These are phyloP conservation scores for Halichoerus grypus DNA, from an alignment of 2,113 vertebrate genomes.

Conservation along the genomic window DNA sequence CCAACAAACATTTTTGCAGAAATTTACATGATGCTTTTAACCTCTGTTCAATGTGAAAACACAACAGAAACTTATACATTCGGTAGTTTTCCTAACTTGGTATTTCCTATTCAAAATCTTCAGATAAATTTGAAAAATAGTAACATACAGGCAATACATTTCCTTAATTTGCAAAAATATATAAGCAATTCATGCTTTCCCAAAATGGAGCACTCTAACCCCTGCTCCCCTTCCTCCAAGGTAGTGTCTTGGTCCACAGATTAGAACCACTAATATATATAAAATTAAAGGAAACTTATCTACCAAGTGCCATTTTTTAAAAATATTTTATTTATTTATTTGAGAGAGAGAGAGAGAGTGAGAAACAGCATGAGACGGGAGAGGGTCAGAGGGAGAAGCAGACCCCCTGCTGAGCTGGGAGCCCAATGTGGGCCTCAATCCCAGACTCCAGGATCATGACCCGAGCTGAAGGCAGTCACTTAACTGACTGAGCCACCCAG, in stretches of 20 bases:
- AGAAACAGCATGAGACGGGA: too few relatives aligned
- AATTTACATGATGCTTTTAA: slow-evolving; percentile 42
- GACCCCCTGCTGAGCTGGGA: too few relatives aligned
- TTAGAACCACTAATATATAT: slow-evolving; percentile 36
- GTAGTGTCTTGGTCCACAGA: background rate
- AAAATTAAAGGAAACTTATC: background rate
- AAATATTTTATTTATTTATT: too few relatives aligned
- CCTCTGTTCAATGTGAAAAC: slow-evolving; percentile 29
- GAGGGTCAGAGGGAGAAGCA: too few relatives aligned
- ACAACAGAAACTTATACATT: slow-evolving; percentile 13
- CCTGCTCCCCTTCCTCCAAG: background rate
- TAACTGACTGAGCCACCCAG: too few relatives aligned
- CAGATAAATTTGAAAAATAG: slow-evolving; percentile 58
- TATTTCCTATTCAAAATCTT: slow-evolving; percentile 42
- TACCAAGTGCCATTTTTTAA: background rate
- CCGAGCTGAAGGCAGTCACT: too few relatives aligned
- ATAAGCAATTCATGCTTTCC: background rate
- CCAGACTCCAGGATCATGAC: too few relatives aligned
- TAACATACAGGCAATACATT: slow-evolving; percentile 13
- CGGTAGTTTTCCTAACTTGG: slow-evolving; percentile 29
- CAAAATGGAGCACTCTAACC: slow-evolving; percentile 17
- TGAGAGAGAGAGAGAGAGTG: too few relatives aligned
- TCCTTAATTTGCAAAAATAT: slow-evolving; percentile 45
- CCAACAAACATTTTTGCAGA: background rate
- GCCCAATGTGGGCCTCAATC: too few relatives aligned